phyloP scores from a whole-genome alignment of 2,113 vertebrate genomes.

The Asarcornis scutulata region DNA sequence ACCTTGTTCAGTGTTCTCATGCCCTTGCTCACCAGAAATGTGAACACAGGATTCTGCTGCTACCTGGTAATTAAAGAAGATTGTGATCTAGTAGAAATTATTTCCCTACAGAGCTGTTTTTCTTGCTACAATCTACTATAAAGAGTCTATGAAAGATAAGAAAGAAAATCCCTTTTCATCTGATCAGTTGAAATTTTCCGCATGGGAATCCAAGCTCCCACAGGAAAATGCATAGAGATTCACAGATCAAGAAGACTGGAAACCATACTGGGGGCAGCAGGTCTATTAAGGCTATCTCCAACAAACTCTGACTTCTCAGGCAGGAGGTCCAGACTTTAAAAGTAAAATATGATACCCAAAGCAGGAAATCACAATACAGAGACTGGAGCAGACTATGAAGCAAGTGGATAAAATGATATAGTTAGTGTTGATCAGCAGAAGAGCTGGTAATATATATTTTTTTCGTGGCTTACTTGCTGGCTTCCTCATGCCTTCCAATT shows the following conservation, averaged over 20 bases:
- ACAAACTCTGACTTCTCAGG: not conserved
- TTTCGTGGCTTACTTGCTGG: not conserved
- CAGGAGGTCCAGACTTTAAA: not conserved
- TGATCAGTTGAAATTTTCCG: not conserved
- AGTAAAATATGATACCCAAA: not conserved
- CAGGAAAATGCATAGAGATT: not conserved
- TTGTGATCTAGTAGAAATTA: not conserved
- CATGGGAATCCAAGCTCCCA: not conserved
- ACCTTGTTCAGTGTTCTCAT: not conserved
- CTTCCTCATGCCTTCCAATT: not conserved
- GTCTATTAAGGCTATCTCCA: not conserved
- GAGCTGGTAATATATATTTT: not conserved
- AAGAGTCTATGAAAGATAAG: not conserved
- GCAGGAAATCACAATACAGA: not conserved
- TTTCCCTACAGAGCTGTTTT: not conserved
- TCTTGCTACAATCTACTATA: not conserved
- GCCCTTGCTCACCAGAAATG: not conserved
- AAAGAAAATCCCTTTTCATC: not conserved
- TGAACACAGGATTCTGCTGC: not conserved
- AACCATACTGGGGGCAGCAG: not conserved
- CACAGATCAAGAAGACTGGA: not conserved
- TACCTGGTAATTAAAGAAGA: not conserved
- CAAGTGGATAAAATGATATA: not conserved
- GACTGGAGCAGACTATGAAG: not conserved
- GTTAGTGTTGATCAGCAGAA: not conserved